Evolutionary conservation across 2,888 invertebrate species (phyloP), one percentile per base, ranked within the genome.

Genomic region (Tipula lateralis): DNA sequence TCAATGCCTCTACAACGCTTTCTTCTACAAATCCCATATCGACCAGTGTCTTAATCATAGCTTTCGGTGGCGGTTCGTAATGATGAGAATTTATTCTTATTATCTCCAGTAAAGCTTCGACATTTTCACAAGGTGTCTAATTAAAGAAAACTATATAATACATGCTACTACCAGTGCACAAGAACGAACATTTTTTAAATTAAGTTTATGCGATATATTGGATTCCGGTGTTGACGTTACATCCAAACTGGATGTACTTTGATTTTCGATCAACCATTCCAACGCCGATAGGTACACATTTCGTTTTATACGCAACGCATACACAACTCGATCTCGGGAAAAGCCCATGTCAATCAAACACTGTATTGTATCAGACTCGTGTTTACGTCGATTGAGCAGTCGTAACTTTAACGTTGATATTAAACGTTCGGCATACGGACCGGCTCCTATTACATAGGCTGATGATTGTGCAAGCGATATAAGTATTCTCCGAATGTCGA

Each of bases 311-410:
- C 88, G 88, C 29, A 94, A 89, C 13, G 93, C 93, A 88, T 91
- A 91, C 36, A 91, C 89, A 0, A 92, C 92, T 87, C 91, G 90
- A 84, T 90, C 90, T 84, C 91, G 91, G 44, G 92, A 88, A 87
- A 93, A 94, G 12, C 94, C 94, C 93, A 94, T 93, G 84, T 93
- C 93, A 83, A 91, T 90, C 85, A 94, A 90, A 88, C 92, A 92
- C 88, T 92, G 92, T 19, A 93, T 87, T 84, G 91, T 90, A 86
- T 91, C 91, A 30, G 89, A 89, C 87, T 92, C 91, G 86, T 91
- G 90, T 85, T 90, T 91, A 66, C 90, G 90, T 86, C 90, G 90
- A 84, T 90, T 88, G 84, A 91, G 89, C 84, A 92, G 87, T 86
- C 91, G 91, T 85, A 92, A 91, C 85, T 91, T 91, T n/a, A 92